A percentile compares a stretch with the other conserved stretches of the same genome.
phyloP scores from a whole-genome alignment of 2,113 vertebrate species.

The Limanda limanda region DNA sequence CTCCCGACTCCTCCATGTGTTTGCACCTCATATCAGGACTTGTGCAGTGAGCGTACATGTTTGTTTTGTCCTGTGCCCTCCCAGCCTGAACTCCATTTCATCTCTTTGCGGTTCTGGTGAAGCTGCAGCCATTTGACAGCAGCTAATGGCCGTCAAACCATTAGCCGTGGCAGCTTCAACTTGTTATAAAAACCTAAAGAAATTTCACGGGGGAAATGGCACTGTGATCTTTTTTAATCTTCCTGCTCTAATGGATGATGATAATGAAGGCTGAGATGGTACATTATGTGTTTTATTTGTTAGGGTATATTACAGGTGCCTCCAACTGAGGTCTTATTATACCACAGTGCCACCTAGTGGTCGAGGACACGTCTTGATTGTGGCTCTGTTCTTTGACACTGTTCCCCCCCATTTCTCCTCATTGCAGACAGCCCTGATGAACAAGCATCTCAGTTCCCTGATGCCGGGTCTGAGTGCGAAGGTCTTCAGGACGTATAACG shows the following conservation, averaged over 20 bases:
- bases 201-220: constrained; percentile 40
- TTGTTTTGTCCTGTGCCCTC: constrained; percentile 17
- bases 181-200: constrained; percentile 46
- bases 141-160: constrained; percentile 34
- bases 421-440: constrained; percentile 77
- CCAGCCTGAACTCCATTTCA: background rate
- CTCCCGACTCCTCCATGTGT: constrained; percentile 10
- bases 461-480: constrained; percentile 86
- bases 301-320: background rate
- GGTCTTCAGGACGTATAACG: constrained; percentile 87
- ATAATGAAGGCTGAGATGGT: constrained; percentile 31
- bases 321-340: background rate
- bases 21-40: background rate
- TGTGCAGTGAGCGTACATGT: background rate
- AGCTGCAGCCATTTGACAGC: constrained; percentile 25
- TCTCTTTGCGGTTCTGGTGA: constrained; percentile 11
- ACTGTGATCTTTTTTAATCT: constrained; percentile 55
- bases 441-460: constrained; percentile 84
- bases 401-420: background rate
- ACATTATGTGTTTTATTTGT: constrained; percentile 42
- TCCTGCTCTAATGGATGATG: constrained; percentile 47
- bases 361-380: accelerated
- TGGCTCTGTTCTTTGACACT: background rate
- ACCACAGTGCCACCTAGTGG: constrained; percentile 78
- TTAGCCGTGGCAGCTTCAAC: constrained; percentile 6